Evolutionary conservation across 1,140 invertebrate species (phyloP), one percentile per base, ranked within the genome.

Genomic region (Liolophura sinensis): DNA sequence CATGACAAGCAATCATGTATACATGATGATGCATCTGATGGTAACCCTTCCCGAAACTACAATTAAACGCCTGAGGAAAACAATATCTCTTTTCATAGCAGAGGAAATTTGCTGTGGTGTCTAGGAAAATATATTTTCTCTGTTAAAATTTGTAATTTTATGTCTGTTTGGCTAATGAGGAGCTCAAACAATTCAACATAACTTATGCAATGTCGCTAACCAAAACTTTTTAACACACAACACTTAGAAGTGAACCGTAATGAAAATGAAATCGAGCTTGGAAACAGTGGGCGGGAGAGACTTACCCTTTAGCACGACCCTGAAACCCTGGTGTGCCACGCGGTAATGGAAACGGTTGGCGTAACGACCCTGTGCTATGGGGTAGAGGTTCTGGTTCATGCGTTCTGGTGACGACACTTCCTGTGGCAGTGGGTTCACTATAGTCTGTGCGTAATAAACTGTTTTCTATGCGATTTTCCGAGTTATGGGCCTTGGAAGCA

Each of bases 401-500:
- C 31, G 73, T 73, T 48, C 79, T 61, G 11, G 70, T 73, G 27
- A 76, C 75, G 40, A 73, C 74, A 70, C 75, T 78, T n/a, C 73
- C 76, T 15, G 79, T 74, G 76, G 91, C 89, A 52, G 77, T 74
- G 70, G 89, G 88, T 71, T 96, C 93, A 87, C 96, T 95, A 87
- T 96, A 97, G 82, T 94, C 92, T 71, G 94, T 96, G 82, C 91
- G 92, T 83, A 96, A 89, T 70, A 90, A 89, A 78, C 91, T 87
- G 76, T 94, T 84, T 83, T 94, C 93, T 84, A 96, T 85, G 76
- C 91, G 92, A 85, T 95, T 93, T 81, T 96, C 93, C 73, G 90
- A 90, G 84, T 91, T 91, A 84, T 95, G 92, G 61, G 94, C 94
- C 87, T 96, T 96, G 75, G 93, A 90, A 77, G 95, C 94, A 77